Evolutionary conservation across 2,888 invertebrate genomes (phyloP).

Genomic region (Diarsia mendica): DNA sequence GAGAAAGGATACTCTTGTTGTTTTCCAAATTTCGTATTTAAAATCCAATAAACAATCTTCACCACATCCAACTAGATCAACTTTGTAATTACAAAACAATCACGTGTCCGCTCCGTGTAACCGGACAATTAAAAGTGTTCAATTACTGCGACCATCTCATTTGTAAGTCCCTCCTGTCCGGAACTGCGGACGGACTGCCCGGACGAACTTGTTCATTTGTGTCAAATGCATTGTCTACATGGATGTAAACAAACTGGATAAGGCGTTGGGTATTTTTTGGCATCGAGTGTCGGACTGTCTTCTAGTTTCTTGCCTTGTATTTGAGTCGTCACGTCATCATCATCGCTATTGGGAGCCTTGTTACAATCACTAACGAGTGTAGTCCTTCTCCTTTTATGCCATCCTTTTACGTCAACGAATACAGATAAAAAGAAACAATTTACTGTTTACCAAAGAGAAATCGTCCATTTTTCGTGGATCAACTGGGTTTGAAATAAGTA

Average conservation of each 20-base stretch:
- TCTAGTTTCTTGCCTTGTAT: too few relatives aligned
- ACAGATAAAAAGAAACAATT: neutral
- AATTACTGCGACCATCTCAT: conserved; percentile 68
- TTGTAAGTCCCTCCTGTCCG: conserved; percentile 53
- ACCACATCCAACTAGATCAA: neutral
- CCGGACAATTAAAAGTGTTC: conserved; percentile 64
- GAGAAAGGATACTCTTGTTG: neutral
- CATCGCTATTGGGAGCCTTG: neutral
- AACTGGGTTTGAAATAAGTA: too few relatives aligned
- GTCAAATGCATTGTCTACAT: conserved; percentile 60
- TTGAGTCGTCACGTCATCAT: too few relatives aligned
- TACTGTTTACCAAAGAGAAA: neutral
- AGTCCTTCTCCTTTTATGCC: too few relatives aligned
- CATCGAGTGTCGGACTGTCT: neutral
- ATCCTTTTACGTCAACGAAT: too few relatives aligned
- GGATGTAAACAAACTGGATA: conserved; percentile 34
- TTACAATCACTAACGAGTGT: neutral
- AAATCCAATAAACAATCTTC: conserved; percentile 7
- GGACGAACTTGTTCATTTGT: conserved; percentile 49
- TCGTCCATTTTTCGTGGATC: neutral
- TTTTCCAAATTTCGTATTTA: neutral
- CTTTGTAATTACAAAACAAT: conserved; percentile 48
- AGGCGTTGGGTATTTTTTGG: neutral
- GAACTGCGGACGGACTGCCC: conserved; percentile 19
- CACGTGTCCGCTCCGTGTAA: conserved; percentile 34